Base-by-base conservation (phyloP, 2,113 vertebrate species). In the Circaetus cinerascens region DNA sequence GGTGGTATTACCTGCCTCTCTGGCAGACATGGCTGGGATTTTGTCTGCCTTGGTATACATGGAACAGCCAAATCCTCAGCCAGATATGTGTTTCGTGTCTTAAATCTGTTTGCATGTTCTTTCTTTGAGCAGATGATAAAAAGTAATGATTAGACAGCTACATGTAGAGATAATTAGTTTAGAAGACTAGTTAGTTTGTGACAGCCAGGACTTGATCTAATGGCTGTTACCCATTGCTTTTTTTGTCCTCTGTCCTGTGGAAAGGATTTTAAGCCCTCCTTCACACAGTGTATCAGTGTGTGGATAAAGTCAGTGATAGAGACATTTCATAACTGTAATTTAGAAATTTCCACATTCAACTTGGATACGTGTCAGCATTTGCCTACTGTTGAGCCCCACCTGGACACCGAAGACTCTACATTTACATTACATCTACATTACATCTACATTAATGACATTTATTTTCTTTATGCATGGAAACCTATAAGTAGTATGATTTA, bases 11-110 rank as follows among this genome's bases (percentile, higher is more conserved):
- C 93, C 72, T 78, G 40, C 51, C 20, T 45, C 34, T 27, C 43
- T 7, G 4, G 20, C 32, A 48, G 48, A 29, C 11, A 5, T 2
- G 8, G 25, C 21, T 0, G 1, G 40, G 60, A 13, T 46, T 86
- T 71, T 5, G 3, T 59, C 69, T 73, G 40, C 36, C 15, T 55
- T 0, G 0, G 5, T 23, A 1, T 2, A 10, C 0, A 1, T 32
- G 60, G 78, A 91, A 34, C 60, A 23, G 25, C 25, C 1, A 0
- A 25, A 36, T 32, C 56, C 67, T 68, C 67, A 36, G 41, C 32
- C 60, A 41, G 67, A 68, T 14, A 45, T 0, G 0, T 43, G 30
- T 48, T 41, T 53, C 19, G 3, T 67, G 32, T 55, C 38, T 38
- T 30, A 68, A 30, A 25, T 20, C 13, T 21, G 11, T 57, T 14